Evolutionary conservation across 2,797 vertebrate genomes (phyloP), one percentile per base, ranked within the genome.

Genomic region (Enoplosus armatus): DNA sequence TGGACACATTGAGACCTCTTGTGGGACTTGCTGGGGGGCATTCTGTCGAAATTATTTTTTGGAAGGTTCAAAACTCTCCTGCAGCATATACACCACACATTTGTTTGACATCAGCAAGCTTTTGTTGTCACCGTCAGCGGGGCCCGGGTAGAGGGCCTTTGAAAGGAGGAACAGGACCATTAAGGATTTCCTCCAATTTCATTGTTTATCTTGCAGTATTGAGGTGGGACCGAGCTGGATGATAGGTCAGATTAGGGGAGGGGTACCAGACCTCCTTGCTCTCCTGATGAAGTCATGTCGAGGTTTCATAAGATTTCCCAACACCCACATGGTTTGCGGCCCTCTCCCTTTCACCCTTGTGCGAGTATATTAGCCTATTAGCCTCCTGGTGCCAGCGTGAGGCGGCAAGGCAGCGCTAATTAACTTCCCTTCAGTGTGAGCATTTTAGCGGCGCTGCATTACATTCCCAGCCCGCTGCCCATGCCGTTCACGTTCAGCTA

Each of bases 121-220:
- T 85, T 85, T 86, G 84, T 87, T 79, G 81, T 77, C 60, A 22
- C 50, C 67, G 59, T 76, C 53, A 55, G 75, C 10, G 33, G 65
- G 71, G 47, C 27, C 62, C 2, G 29, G 35, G 45, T 70, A 43
- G 41, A 80, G 62, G 50, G 51, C 64, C 82, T 93, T 92, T 89
- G 85, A 92, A 86, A 75, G 37, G 66, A 87, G 79, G 82, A 91
- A 87, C 67, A 84, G 37, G 54, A 72, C 69, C 83, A 90, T 90
- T 84, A 88, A 76, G 85, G 67, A 83, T 82, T 93, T 92, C 89
- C 89, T 92, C 76, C 75, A 61, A 73, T 91, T 90, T 87, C 31
- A 91, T 84, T 91, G 89, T 94, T 94, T 90, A 92, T 89, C 75
- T 86, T 83, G 31, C 74, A 76, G 78, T 69, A 33, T 63, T 85